phyloP scores from a whole-genome alignment of 1,140 invertebrate genomes.

The Antheraea pernyi region DNA sequence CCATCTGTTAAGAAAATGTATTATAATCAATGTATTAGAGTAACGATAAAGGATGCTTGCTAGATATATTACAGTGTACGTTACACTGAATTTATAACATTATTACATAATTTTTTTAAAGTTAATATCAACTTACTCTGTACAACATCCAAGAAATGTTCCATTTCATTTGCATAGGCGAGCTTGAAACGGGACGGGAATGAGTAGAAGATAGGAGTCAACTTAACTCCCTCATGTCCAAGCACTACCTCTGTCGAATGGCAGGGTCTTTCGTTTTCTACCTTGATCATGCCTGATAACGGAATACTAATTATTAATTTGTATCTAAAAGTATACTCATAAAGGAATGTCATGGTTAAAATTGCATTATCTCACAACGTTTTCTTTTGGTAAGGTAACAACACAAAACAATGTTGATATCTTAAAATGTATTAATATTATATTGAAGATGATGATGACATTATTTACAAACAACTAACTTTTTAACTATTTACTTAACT shows the following conservation, averaged over 20 bases:
- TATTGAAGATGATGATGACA: too few species aligned
- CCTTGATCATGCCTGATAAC: background rate
- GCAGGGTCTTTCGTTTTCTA: conserved; percentile 20
- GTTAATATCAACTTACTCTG: conserved; percentile 79
- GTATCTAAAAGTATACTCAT: background rate
- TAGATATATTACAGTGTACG: too few species aligned
- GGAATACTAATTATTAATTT: background rate
- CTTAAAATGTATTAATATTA: too few species aligned
- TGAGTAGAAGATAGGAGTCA: conserved; percentile 81
- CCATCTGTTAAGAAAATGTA: conserved; percentile 52
- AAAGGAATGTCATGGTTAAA: background rate
- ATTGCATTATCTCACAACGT: background rate
- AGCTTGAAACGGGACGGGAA: conserved; percentile 82
- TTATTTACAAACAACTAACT: too few species aligned
- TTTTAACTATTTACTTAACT: too few species aligned
- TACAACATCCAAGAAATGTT: conserved; percentile 84
- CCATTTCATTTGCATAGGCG: conserved; percentile 81
- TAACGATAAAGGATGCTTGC: background rate
- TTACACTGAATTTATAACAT: too few species aligned
- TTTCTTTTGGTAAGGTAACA: background rate
- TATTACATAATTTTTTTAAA: too few species aligned
- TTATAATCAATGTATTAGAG: background rate
- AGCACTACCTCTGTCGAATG: conserved; percentile 68
- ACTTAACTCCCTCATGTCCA: conserved; percentile 61
- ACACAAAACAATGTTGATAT: background rate